Percentiles rank a stretch among this genome's conserved stretches.
Conservation (phyloP, 1,140 invertebrate species). For the Stegodyphus dumicola region DNA sequence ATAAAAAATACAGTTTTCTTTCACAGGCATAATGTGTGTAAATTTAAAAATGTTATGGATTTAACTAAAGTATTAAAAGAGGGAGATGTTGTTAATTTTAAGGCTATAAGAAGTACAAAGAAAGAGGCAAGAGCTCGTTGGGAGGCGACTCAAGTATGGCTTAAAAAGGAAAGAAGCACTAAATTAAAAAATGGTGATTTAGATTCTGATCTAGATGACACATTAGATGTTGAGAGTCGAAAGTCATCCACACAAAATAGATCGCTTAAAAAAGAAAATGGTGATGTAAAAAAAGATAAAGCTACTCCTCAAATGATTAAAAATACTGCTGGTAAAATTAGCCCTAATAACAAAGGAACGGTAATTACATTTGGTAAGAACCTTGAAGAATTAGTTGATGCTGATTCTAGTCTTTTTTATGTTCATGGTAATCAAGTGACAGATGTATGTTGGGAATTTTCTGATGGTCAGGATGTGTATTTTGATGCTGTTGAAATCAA, state of each 20-base stretch:
- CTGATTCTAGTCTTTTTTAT: conserved; percentile 36
- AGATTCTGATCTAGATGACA: background rate
- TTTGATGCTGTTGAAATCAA: conserved; percentile 46
- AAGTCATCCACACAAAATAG: background rate
- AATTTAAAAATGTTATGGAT: conserved; percentile 30
- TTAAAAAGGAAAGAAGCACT: background rate
- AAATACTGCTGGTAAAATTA: conserved; percentile 32
- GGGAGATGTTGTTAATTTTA: conserved; percentile 35
- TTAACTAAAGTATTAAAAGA: conserved; percentile 18
- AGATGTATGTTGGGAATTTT: conserved; percentile 49
- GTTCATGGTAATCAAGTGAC: conserved; percentile 8
- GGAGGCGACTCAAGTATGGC: conserved; percentile 40
- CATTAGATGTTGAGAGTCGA: background rate
- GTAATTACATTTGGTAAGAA: conserved; percentile 44
- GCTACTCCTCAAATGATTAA: background rate
- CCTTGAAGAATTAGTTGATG: conserved; percentile 35
- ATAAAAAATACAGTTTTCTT: conserved; percentile 30
- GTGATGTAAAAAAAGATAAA: too few species aligned
- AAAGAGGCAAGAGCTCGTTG: conserved; percentile 1
- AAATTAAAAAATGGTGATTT: background rate
- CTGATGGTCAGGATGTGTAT: conserved; percentile 14
- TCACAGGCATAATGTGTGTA: conserved; percentile 4
- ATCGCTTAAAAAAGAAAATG: too few species aligned
- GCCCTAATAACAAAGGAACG: conserved; percentile 1
- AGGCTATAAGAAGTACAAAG: conserved; percentile 25